Conservation (phyloP, 2,888 invertebrate genomes). For the Meta bourneti region DNA sequence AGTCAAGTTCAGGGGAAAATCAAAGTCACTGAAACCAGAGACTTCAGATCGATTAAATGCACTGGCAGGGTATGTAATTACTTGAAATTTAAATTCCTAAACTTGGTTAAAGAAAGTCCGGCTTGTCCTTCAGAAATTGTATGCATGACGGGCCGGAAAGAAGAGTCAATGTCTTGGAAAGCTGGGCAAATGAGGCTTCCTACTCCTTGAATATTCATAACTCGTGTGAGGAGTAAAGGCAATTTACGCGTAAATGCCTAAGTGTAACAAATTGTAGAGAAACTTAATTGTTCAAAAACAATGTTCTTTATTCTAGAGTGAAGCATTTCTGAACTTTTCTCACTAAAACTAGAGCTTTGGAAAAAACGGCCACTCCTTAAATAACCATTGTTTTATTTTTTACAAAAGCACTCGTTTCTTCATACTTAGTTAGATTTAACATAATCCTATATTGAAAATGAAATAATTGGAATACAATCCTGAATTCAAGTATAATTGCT, state of each 20-base stretch:
- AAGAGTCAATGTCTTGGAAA: slow-evolving; percentile 18
- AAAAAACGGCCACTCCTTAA: too few relatives aligned
- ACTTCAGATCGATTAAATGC: slow-evolving; percentile 27
- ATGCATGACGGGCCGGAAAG: slow-evolving; percentile 5
- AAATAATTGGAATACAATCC: too few relatives aligned
- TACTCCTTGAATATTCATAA: slow-evolving; percentile 52
- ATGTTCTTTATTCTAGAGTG: neutral
- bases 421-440: too few relatives aligned
- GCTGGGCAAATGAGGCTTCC: slow-evolving; percentile 8
- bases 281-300: slow-evolving; percentile 29
- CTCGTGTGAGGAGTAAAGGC: slow-evolving; percentile 17
- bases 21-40: slow-evolving; percentile 5
- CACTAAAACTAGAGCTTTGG: too few relatives aligned
- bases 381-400: too few relatives aligned
- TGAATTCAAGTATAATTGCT: too few relatives aligned
- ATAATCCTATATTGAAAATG: too few relatives aligned
- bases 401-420: too few relatives aligned
- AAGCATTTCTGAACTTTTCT: neutral
- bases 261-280: slow-evolving; percentile 40
- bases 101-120: neutral
- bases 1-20: neutral
- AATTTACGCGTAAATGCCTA: slow-evolving; percentile 44
- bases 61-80: neutral
- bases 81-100: slow-evolving; percentile 15
- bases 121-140: neutral